A percentile compares a stretch with the other conserved stretches of the same genome.
phyloP scores from a whole-genome alignment of 2,113 vertebrate species.

The Balaenoptera acutorostrata region DNA sequence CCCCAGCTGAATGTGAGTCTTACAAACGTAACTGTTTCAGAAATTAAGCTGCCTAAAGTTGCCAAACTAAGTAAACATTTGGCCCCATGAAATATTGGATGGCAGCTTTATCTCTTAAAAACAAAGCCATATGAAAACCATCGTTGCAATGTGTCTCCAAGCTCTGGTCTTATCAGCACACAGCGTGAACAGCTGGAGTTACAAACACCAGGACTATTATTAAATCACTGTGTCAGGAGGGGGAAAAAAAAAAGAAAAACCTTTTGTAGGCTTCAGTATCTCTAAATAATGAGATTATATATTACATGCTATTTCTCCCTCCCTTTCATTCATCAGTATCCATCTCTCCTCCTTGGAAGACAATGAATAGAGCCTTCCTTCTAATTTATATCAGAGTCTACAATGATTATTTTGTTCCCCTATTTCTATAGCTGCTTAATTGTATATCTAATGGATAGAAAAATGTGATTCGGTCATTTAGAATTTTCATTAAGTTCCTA shows the following conservation, averaged over 20 bases:
- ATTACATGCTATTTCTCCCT: conserved; percentile 7
- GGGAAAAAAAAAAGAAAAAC: not conserved
- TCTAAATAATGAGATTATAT: conserved; percentile 59
- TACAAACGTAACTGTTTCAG: not conserved
- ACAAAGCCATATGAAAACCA: conserved; percentile 66
- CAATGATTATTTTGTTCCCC: not conserved
- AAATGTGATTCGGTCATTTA: not conserved
- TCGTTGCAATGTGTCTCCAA: conserved; percentile 11
- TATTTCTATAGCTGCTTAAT: not conserved
- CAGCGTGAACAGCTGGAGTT: conserved; percentile 51
- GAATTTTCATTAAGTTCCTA: not conserved
- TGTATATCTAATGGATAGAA: not conserved
- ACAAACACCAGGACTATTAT: conserved; percentile 66
- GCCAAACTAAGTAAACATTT: conserved; percentile 57
- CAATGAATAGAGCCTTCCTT: conserved; percentile 4
- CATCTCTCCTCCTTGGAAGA: conserved; percentile 8
- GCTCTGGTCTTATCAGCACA: conserved; percentile 53
- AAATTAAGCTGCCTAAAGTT: conserved; percentile 56
- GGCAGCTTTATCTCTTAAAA: conserved; percentile 66
- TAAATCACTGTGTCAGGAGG: conserved; percentile 58
- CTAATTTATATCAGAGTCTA: not conserved
- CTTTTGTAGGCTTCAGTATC: conserved; percentile 57
- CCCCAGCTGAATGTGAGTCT: not conserved
- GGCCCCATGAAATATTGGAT: conserved; percentile 52
- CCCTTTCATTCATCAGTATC: not conserved